Base-by-base conservation (phyloP, 2,888 invertebrate genomes). In the Drosophila tanythrix region DNA sequence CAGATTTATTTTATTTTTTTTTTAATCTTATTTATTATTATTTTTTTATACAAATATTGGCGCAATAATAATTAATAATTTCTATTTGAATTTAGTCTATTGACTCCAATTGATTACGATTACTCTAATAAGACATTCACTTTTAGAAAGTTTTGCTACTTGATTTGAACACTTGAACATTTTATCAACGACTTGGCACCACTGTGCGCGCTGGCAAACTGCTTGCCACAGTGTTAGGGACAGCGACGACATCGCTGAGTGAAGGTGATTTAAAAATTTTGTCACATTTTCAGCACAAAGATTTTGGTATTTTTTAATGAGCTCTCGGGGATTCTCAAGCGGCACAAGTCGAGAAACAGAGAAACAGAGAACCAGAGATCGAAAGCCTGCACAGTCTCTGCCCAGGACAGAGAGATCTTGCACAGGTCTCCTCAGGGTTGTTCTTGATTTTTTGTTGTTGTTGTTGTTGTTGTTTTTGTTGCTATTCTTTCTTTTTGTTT, bases 231-330 rank as follows among this genome's bases (percentile, higher is more conserved):
- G 68, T 72, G 76, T 76, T 46, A 43, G 51, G 53, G 59, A 38
- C 43, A 40, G 46, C 40, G 48, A 53, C 52, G 61, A 57, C 61
- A 56, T 65, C 61, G 62, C 78, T 80, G 85, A 86, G 89, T 83
- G 88, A 82, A 84, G 90, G 89, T 91, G 91, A 92, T 92, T 91
- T 91, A 88, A 91, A 92, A 92, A 92, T 92, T 92, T 92, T 92
- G 91, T 92, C 91, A 92, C 91, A 92, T 91, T 92, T 91, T 92
- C 90, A 89, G 91, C 90, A 88, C 90, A 83, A 83, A 83, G 89
- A 91, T 91, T 91, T 92, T 91, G 92, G 91, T 91, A 92, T 92
- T 92, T 92, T 91, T 92, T 91, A 91, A 91, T 91, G 91, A 91
- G 91, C 91, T 89, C 84, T 83, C 83, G 84, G 79, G 82, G 80